Conservation (phyloP, 2,113 vertebrate species). For the Centrocercus urophasianus region DNA sequence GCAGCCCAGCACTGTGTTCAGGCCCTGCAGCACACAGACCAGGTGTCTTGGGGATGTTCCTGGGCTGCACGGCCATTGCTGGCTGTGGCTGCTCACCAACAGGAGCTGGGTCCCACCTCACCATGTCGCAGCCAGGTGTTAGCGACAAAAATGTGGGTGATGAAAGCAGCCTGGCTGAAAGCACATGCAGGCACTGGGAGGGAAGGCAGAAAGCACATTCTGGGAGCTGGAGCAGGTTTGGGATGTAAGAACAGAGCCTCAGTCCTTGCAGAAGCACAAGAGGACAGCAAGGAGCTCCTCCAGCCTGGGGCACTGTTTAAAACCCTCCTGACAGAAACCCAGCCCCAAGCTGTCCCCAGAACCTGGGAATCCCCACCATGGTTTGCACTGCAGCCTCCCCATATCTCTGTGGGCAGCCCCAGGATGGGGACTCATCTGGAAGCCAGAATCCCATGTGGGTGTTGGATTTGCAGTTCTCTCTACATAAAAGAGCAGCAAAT, state of each 20-base stretch:
- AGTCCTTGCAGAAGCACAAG: not conserved
- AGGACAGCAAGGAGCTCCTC: not conserved
- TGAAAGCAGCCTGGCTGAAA: not conserved
- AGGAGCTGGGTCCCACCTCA: not conserved
- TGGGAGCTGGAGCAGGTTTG: not conserved
- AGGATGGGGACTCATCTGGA: not conserved
- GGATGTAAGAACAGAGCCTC: not conserved
- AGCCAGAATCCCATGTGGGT: not conserved
- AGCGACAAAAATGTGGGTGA: not conserved
- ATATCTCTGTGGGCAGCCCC: rapidly evolving
- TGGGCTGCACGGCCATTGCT: not conserved
- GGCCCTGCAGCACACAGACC: not conserved
- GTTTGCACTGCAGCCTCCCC: not conserved
- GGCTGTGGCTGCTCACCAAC: not conserved
- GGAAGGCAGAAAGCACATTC: not conserved
- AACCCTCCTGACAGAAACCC: not conserved
- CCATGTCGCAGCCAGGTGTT: rapidly evolving
- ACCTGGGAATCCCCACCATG: not conserved
- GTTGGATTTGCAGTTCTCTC: not conserved
- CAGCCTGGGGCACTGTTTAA: not conserved
- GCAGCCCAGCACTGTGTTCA: not conserved
- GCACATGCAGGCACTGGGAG: not conserved
- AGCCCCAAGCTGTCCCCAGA: not conserved
- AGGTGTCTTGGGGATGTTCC: not conserved
- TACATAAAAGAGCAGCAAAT: not conserved